Evolutionary conservation across 30 jellyfish, hydroid and myxozoan genomes (phyloP).

Genomic region (Cassiopea andromeda): DNA sequence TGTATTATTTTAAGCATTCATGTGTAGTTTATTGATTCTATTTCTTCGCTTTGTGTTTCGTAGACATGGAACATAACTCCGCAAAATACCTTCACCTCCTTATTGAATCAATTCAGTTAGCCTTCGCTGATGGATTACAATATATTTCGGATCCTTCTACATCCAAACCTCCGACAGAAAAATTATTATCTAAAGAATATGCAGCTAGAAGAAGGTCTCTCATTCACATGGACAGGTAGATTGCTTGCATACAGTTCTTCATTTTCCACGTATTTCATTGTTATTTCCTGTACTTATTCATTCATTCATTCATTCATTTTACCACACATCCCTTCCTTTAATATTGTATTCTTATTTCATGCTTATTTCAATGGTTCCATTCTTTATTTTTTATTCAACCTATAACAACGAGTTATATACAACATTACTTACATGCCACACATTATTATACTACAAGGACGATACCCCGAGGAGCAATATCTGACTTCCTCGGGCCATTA

Average conservation of each 20-base stretch:
- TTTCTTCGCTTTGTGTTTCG: too few species aligned
- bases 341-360: too few species aligned
- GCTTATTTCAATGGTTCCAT: too few species aligned
- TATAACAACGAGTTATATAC: too few species aligned
- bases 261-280: background rate
- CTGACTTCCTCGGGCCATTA: too few species aligned
- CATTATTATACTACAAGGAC: too few species aligned
- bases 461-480: too few species aligned
- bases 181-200: slow-evolving; percentile 63
- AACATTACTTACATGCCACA: too few species aligned
- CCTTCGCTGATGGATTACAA: slow-evolving; percentile 85
- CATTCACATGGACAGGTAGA: slow-evolving; percentile 53
- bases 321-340: too few species aligned
- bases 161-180: slow-evolving; percentile 34
- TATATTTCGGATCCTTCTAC: slow-evolving; percentile 73
- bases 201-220: slow-evolving; percentile 62
- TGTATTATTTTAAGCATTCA: background rate
- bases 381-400: too few species aligned
- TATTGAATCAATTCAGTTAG: slow-evolving; percentile 78
- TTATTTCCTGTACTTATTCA: too few species aligned
- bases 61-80: slow-evolving; percentile 70
- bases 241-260: background rate
- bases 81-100: slow-evolving; percentile 75
- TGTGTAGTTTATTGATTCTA: background rate
- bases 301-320: too few species aligned